These are phyloP conservation scores for Poeciliopsis prolifica DNA, from an alignment of 2,113 vertebrate genomes.

Conservation along the genomic window DNA sequence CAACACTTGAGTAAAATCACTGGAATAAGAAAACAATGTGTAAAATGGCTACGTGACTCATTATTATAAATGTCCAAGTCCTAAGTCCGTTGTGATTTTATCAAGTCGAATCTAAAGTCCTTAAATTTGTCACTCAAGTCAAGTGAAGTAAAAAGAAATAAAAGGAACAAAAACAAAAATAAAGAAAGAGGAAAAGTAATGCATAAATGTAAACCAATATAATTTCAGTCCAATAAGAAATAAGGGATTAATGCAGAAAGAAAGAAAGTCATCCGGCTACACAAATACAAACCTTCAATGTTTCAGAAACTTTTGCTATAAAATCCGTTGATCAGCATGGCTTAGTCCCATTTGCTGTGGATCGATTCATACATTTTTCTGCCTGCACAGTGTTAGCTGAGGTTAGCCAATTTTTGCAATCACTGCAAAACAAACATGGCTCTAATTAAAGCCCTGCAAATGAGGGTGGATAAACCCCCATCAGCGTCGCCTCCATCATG, in stretches of 20 bases:
- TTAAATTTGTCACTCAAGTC: no score
- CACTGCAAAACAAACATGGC: constrained; percentile 52
- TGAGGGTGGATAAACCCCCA: constrained; percentile 45
- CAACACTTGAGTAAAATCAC: background rate
- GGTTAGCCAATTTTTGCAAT: constrained; percentile 48
- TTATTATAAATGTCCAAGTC: background rate
- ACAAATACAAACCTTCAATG: background rate
- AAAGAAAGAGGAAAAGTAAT: background rate
- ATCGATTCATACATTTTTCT: constrained; percentile 24
- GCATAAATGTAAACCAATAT: background rate
- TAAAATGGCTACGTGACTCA: background rate
- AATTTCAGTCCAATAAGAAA: background rate
- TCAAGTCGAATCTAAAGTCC: no score
- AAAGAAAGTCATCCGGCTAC: background rate
- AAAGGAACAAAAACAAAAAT: background rate
- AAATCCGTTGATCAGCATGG: background rate
- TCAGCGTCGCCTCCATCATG: constrained; percentile 30
- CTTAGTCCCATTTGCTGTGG: constrained; percentile 4
- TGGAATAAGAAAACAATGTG: background rate
- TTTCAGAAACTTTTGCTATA: background rate
- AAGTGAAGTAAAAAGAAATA: background rate
- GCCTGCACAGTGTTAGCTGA: constrained; percentile 20
- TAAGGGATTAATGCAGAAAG: background rate
- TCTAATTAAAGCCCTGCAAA: constrained; percentile 60
- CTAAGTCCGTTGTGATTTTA: no score